Evolutionary conservation across 64 coral and sea anemone species (phyloP).

Genomic region (Actinia tenebrosa): DNA sequence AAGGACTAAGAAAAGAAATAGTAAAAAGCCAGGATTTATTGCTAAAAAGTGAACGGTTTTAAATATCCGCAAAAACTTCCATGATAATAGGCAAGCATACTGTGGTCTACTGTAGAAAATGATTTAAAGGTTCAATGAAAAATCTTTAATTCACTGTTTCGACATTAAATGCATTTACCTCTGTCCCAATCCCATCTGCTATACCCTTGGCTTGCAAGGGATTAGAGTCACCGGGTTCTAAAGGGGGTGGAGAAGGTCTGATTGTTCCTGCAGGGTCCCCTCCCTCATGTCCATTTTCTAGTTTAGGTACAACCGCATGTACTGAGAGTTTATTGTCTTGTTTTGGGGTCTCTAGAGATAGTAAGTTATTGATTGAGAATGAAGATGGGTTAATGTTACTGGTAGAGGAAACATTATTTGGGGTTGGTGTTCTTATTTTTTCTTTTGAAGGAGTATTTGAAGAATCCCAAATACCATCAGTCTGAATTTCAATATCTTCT

Average conservation of each 20-base stretch:
- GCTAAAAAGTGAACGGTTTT: constrained; percentile 3
- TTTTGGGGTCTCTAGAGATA: constrained; percentile 15
- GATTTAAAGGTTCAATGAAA: not conserved
- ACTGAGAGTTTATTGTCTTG: constrained; percentile 2
- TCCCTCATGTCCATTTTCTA: constrained; percentile 33
- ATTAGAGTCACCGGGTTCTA: constrained; percentile 35
- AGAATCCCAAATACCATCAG: constrained; percentile 1
- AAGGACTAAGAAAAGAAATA: constrained; percentile 1
- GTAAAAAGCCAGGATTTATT: constrained; percentile 4
- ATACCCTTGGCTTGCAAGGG: constrained; percentile 9
- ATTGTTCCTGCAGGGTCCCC: constrained; percentile 9
- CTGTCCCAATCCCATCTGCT: constrained; percentile 20
- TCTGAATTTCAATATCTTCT: not conserved
- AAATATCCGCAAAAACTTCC: not conserved
- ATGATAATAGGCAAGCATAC: not conserved
- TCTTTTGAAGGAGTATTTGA: not conserved
- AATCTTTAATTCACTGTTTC: constrained; percentile 8
- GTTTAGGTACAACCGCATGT: not conserved
- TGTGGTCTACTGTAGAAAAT: constrained; percentile 8
- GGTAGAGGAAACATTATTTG: not conserved
- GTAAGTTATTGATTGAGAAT: constrained; percentile 13
- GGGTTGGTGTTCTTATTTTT: not conserved
- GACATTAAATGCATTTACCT: constrained; percentile 14
- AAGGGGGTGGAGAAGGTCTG: not conserved
- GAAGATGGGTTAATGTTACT: constrained; percentile 2